Percentiles rank a stretch among this genome's conserved stretches.
Conservation (phyloP, 2,797 vertebrate species). For the Schizothorax lantsangensis region DNA sequence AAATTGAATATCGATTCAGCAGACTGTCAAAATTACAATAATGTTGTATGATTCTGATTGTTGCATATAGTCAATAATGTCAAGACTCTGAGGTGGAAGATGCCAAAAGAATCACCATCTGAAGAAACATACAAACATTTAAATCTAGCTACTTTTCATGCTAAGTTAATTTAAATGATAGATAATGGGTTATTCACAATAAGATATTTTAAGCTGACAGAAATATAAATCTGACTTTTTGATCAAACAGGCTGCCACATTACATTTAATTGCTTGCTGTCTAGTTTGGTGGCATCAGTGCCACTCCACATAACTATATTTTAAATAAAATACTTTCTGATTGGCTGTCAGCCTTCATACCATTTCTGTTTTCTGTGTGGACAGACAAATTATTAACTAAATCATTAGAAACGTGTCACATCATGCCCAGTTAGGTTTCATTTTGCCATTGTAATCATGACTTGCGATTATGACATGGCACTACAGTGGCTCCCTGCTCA, state of each 20-base stretch:
- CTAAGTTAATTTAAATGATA: neutral
- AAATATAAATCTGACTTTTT: neutral
- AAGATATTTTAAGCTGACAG: neutral
- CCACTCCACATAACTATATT: neutral
- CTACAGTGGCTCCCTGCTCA: slow-evolving; percentile 65
- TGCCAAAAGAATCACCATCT: neutral
- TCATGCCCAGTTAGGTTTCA: slow-evolving; percentile 61
- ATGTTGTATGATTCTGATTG: neutral
- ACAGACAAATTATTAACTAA: neutral
- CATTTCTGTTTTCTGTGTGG: neutral
- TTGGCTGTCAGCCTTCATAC: neutral
- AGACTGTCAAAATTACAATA: neutral
- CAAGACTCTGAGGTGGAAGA: neutral
- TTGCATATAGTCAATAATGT: neutral
- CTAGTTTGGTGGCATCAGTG: neutral
- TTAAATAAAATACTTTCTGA: neutral
- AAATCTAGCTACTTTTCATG: neutral
- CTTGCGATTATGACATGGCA: slow-evolving; percentile 67
- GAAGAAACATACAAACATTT: neutral
- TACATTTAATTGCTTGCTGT: neutral
- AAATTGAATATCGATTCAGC: neutral
- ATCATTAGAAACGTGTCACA: slow-evolving; percentile 35
- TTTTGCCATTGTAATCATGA: slow-evolving; percentile 60
- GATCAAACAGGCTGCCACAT: neutral
- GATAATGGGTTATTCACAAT: neutral